phyloP scores from a whole-genome alignment of 2,797 vertebrate species.

The Eleutherodactylus coqui region DNA sequence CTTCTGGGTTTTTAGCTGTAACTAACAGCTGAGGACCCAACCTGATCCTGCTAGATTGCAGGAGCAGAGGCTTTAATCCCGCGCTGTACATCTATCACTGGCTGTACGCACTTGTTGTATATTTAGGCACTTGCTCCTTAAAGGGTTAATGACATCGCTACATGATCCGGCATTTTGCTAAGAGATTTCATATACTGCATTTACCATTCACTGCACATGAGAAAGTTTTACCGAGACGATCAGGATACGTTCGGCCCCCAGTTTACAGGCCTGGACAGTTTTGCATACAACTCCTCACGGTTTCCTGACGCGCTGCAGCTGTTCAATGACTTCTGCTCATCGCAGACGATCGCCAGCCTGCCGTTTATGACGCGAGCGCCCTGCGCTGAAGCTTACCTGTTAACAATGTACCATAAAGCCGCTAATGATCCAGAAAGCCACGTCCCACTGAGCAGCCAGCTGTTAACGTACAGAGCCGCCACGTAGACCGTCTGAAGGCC shows the following conservation, averaged over 20 bases:
- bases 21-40: too few relatives aligned
- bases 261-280: background rate
- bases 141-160: too few relatives aligned
- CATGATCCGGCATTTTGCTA: too few relatives aligned
- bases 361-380: background rate
- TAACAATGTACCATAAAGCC: slow-evolving; percentile 93
- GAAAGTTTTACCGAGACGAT: background rate
- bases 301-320: background rate
- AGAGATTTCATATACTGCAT: too few relatives aligned
- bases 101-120: too few relatives aligned
- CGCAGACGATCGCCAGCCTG: background rate
- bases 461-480: slow-evolving; percentile 89
- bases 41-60: too few relatives aligned
- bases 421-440: slow-evolving; percentile 91
- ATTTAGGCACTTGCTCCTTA: too few relatives aligned
- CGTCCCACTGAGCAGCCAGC: slow-evolving; percentile 93
- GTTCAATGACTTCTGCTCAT: background rate
- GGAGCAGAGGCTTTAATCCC: too few relatives aligned
- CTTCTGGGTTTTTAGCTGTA: too few relatives aligned
- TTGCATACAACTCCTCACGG: background rate
- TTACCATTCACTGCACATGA: too few relatives aligned
- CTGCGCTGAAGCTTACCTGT: slow-evolving; percentile 81
- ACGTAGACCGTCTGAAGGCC: slow-evolving; percentile 93
- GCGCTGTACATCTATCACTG: too few relatives aligned
- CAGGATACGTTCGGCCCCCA: background rate